phyloP scores from a whole-genome alignment of 2,113 vertebrate species.

The Baryphthengus martii region DNA sequence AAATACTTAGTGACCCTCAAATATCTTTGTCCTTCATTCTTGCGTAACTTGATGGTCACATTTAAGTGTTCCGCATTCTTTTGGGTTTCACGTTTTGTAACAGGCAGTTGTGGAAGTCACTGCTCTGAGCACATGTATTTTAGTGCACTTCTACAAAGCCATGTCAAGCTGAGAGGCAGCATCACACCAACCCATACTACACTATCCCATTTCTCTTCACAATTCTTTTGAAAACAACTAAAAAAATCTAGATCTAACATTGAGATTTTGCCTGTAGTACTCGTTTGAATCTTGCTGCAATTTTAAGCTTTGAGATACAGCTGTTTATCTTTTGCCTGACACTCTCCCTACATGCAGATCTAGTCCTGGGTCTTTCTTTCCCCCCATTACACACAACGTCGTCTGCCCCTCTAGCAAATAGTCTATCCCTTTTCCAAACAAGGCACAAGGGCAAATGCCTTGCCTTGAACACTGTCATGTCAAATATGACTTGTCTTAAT shows the following conservation, averaged over 20 bases:
- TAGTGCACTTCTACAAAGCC: neutral
- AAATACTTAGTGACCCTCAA: neutral
- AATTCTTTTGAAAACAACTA: neutral
- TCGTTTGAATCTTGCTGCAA: neutral
- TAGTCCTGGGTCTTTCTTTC: fast-evolving
- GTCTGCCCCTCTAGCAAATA: neutral
- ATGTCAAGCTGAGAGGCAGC: neutral
- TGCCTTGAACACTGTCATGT: neutral
- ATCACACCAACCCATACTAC: neutral
- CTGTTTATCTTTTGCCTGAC: neutral
- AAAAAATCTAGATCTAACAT: neutral
- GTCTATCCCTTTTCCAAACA: neutral
- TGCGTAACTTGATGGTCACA: neutral
- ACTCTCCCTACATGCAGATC: neutral
- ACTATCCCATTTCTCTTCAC: neutral
- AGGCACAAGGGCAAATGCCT: neutral
- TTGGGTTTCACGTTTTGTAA: neutral
- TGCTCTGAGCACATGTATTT: neutral
- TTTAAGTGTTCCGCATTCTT: neutral
- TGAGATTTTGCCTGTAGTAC: neutral
- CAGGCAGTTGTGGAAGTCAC: neutral
- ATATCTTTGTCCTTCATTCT: neutral
- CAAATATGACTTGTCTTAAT: neutral
- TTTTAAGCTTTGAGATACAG: neutral
- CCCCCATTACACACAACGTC: neutral